These are phyloP conservation scores for Allygus modestus DNA, from an alignment of 2,888 invertebrate species.

Conservation along the genomic window DNA sequence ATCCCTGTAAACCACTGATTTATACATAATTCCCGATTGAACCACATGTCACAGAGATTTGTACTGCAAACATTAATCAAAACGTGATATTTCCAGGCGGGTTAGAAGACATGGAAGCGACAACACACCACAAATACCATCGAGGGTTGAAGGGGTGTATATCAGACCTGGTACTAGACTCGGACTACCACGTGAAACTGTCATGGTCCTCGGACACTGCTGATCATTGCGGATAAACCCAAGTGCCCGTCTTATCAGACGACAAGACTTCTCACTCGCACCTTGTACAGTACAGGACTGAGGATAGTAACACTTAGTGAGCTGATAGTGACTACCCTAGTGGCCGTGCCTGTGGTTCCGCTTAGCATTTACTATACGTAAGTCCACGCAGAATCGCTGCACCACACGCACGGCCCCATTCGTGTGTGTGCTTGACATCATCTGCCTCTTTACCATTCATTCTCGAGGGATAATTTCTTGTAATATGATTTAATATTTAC, in stretches of 20 bases:
- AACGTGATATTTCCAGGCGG: constrained; percentile 80
- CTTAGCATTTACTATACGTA: too few relatives aligned
- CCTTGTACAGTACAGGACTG: constrained; percentile 50
- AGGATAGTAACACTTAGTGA: constrained; percentile 16
- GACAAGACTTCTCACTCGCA: constrained; percentile 45
- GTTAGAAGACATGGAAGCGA: constrained; percentile 85
- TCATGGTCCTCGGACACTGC: constrained; percentile 68
- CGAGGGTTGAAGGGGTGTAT: constrained; percentile 90
- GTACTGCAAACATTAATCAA: too few relatives aligned
- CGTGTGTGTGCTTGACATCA: constrained; percentile 45
- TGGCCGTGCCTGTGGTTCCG: constrained; percentile 6
- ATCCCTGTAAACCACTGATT: too few relatives aligned
- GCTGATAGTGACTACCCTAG: constrained; percentile 39
- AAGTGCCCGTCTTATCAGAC: constrained; percentile 54
- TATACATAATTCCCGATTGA: too few relatives aligned
- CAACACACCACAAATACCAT: constrained; percentile 84
- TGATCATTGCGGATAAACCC: constrained; percentile 66
- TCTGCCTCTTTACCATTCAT: constrained; percentile 40
- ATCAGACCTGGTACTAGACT: constrained; percentile 88
- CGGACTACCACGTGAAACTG: constrained; percentile 84
- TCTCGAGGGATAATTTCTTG: constrained; percentile 2
- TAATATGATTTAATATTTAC: not conserved
- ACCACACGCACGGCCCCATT: constrained; percentile 17
- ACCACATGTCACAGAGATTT: too few relatives aligned
- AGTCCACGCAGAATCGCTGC: too few relatives aligned